Evolutionary conservation across 2,113 vertebrate species (phyloP).

Genomic region (Macaca nemestrina): DNA sequence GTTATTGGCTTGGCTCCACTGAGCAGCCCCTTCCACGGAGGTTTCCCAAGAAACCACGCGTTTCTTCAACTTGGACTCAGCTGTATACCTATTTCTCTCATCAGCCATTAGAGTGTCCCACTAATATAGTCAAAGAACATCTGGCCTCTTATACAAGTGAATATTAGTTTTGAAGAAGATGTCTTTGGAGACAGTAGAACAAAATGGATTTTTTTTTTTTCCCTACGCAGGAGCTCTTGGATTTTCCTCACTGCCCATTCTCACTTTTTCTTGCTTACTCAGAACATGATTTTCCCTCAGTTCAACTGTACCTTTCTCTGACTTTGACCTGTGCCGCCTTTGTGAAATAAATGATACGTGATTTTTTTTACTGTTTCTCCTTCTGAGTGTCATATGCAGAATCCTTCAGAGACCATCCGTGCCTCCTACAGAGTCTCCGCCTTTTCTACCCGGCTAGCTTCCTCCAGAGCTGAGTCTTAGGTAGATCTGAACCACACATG

Average conservation of each 20-base stretch:
- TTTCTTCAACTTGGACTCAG: too few relatives aligned
- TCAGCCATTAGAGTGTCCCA: not conserved
- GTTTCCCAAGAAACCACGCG: not conserved
- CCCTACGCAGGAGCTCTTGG: not conserved
- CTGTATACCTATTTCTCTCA: not conserved
- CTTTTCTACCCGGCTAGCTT: fast-evolving
- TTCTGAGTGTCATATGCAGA: not conserved
- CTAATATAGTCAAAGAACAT: not conserved
- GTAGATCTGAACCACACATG: not conserved
- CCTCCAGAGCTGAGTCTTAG: not conserved
- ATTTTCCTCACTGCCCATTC: not conserved
- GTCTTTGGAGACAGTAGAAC: not conserved
- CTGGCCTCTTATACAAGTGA: not conserved
- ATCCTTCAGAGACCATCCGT: not conserved
- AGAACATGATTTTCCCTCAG: not conserved
- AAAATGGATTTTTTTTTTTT: not conserved
- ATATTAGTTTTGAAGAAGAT: not conserved
- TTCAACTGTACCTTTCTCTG: not conserved
- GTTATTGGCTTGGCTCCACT: too few relatives aligned
- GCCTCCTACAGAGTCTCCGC: fast-evolving
- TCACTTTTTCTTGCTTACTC: not conserved
- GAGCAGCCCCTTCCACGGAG: not conserved
- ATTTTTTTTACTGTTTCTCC: not conserved
- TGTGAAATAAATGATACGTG: not conserved
- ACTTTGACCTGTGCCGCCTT: not conserved